phyloP scores from a whole-genome alignment of 2,113 vertebrate species.

The Etheostoma cragini region DNA sequence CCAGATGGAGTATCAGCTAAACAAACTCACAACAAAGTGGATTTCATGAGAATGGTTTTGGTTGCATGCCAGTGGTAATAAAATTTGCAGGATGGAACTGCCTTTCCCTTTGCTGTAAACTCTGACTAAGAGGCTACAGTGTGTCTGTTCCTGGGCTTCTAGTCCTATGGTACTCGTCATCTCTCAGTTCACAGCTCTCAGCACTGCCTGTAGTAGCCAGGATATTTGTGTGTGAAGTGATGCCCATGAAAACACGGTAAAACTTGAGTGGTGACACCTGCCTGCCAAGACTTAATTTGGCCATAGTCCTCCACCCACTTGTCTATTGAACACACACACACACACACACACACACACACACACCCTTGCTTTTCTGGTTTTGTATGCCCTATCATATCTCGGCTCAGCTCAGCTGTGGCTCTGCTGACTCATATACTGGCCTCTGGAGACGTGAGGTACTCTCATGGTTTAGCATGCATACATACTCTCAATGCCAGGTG shows the following conservation, averaged over 20 bases:
- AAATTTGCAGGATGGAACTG: slow-evolving; percentile 48
- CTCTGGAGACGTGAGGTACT: slow-evolving; percentile 65
- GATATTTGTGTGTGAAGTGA: slow-evolving; percentile 76
- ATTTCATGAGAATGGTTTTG: slow-evolving; percentile 64
- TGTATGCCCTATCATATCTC: slow-evolving; percentile 54
- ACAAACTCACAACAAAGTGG: slow-evolving; percentile 64
- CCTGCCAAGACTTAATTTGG: slow-evolving; percentile 81
- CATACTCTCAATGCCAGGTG: slow-evolving; percentile 65
- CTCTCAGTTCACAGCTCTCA: slow-evolving; percentile 72
- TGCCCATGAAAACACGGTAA: slow-evolving; percentile 79
- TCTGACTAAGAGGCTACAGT: slow-evolving; percentile 61
- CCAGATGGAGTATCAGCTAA: slow-evolving; percentile 67
- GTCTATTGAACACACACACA: slow-evolving; percentile 32
- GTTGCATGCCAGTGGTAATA: slow-evolving; percentile 58
- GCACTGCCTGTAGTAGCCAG: slow-evolving; percentile 76
- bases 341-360: slow-evolving; percentile 5
- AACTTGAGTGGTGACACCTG: slow-evolving; percentile 78
- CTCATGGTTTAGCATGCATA: slow-evolving; percentile 69
- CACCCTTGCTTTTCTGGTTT: slow-evolving; percentile 50
- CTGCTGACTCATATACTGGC: slow-evolving; percentile 76
- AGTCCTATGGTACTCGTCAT: slow-evolving; percentile 62
- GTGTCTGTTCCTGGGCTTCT: slow-evolving; percentile 61
- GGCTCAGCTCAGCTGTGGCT: slow-evolving; percentile 67
- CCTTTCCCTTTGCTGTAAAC: slow-evolving; percentile 58
- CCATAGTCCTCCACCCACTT: slow-evolving; percentile 63